Evolutionary conservation across 2,888 invertebrate genomes (phyloP), one percentile per base, ranked within the genome.

Genomic region (Phoenoteleia sp.): DNA sequence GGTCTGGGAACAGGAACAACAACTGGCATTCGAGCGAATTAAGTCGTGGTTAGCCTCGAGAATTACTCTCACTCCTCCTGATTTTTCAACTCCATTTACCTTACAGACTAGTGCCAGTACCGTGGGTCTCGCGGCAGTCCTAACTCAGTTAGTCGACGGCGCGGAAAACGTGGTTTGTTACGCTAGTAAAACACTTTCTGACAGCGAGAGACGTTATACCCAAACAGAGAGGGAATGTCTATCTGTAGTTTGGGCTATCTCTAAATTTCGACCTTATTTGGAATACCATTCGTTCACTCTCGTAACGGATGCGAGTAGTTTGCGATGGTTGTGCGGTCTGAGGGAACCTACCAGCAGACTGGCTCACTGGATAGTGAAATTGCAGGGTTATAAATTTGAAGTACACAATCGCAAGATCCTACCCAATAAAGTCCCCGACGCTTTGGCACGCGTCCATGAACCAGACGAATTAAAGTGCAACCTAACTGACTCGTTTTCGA

Each of bases 301-400:
- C 1, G 64, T 47, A 3, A 47, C 64, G 2, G 64, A 47, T 25
- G 60, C 42, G 1, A 54, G 71, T n/a, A 87, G 86, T 27, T 62
- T 90, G 0, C 29, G 71, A 0, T 90, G 88, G 90, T 45, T 89
- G 2, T 81, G 80, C 21, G 84, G 58, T 15, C 21, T 60, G 9
- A 36, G 15, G 19, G 25, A 60, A 13, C 60, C 60, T 9, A 23
- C 39, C 23, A 23, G n/a, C 27, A 19, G 60, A 7, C 60, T 74
- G 2, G 72, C 72, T 5, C 60, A 47, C 1, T 72, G 72, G 58
- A 47, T 47, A 9, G 23, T 72, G 7, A 17, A 47, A 47, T 11
- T 72, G 9, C 58, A 72, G n/a, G 9, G 29, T n/a, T 58, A 19
- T 47, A n/a, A n/a, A n/a, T n/a, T n/a, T n/a, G n/a, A n/a, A n/a